Conservation (phyloP, 1,140 invertebrate species). For the Frieseomelitta varia region DNA sequence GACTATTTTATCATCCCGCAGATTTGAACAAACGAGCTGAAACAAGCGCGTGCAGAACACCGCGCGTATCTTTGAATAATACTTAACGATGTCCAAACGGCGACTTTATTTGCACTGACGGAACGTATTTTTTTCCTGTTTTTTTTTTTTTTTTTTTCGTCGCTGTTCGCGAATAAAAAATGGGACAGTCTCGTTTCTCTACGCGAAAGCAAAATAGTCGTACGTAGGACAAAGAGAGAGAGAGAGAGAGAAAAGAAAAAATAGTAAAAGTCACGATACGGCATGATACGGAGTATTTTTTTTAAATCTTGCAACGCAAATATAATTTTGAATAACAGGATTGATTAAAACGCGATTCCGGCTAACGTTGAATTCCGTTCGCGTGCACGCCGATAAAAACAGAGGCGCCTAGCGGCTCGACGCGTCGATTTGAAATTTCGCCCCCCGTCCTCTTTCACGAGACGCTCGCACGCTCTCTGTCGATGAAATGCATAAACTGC, state of each 20-base stretch:
- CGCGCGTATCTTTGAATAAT: constrained; percentile 7
- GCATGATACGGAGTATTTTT: not conserved
- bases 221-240: not conserved
- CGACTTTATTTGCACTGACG: not conserved
- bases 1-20: not conserved
- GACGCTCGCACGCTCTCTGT: not conserved
- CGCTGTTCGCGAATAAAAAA: not conserved
- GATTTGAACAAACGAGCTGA: not conserved
- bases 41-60: too few species aligned
- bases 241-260: not conserved
- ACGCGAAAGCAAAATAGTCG: not conserved
- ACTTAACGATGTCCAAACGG: not conserved
- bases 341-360: constrained; percentile 53
- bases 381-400: constrained; percentile 24
- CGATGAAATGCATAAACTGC: constrained; percentile 47
- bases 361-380: constrained; percentile 23
- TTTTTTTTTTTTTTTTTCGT: not conserved
- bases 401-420: constrained; percentile 4
- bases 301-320: constrained; percentile 8
- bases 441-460: constrained; percentile 65
- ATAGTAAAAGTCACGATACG: not conserved
- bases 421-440: constrained; percentile 59
- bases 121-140: too few species aligned
- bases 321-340: constrained; percentile 25
- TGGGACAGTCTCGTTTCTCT: not conserved